Evolutionary conservation across 2,797 vertebrate genomes (phyloP).

Genomic region (Ctenosaura bakeri): DNA sequence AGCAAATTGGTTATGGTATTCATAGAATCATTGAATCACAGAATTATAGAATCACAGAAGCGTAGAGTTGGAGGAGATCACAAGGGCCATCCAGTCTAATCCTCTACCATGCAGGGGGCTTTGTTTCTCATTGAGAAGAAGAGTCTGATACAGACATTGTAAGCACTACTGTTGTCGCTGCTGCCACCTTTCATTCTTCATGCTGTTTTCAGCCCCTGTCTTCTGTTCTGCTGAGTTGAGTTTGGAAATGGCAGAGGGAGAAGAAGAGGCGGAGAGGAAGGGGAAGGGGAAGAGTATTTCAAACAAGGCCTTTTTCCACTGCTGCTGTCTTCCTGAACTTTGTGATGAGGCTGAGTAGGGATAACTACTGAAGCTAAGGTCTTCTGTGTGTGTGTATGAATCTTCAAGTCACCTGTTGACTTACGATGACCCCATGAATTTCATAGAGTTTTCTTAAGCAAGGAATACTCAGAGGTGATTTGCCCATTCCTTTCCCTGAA

Average conservation of each 20-base stretch:
- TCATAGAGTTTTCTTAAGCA: too few relatives aligned
- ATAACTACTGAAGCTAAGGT: too few relatives aligned
- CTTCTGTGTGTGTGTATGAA: too few relatives aligned
- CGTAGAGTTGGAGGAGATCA: too few relatives aligned
- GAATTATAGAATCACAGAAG: too few relatives aligned
- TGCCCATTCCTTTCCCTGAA: too few relatives aligned
- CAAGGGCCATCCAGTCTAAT: too few relatives aligned
- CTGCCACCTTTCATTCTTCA: conserved; percentile 42
- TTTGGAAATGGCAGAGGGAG: neutral
- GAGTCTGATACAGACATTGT: conserved; percentile 18
- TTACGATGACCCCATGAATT: too few relatives aligned
- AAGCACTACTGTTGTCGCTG: neutral
- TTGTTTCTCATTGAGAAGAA: conserved; percentile 43
- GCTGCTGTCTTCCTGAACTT: neutral
- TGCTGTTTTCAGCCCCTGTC: neutral
- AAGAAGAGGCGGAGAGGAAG: neutral
- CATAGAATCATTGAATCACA: neutral
- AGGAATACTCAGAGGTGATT: too few relatives aligned
- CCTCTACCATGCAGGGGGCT: neutral
- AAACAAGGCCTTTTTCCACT: fast-evolving
- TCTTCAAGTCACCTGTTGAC: too few relatives aligned
- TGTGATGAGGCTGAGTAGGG: conserved; percentile 18
- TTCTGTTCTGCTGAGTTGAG: neutral
- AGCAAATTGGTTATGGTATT: neutral
- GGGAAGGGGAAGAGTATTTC: neutral